Evolutionary conservation across 30 jellyfish, hydroid and myxozoan genomes (phyloP).

Genomic region (Turritopsis dohrnii): DNA sequence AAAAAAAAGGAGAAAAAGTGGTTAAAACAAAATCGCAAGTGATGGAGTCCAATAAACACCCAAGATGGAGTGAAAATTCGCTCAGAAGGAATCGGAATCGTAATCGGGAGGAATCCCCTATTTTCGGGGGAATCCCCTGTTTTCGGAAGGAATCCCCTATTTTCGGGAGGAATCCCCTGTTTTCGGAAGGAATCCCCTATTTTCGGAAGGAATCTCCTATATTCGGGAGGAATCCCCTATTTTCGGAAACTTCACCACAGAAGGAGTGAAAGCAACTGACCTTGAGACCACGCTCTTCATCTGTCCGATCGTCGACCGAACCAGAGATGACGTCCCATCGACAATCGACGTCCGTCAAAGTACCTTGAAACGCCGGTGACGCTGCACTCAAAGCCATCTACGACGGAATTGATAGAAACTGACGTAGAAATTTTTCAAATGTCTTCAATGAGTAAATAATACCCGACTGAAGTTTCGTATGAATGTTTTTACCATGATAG

Average conservation of each 20-base stretch:
- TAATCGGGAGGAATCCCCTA: too few species aligned
- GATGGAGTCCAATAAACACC: neutral
- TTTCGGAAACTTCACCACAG: too few species aligned
- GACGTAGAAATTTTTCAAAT: neutral
- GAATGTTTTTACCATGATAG: conserved; percentile 46
- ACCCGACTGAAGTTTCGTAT: too few species aligned
- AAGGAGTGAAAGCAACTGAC: conserved; percentile 16
- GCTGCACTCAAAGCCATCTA: conserved; percentile 97
- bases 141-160: too few species aligned
- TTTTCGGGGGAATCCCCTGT: too few species aligned
- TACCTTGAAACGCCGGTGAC: conserved; percentile 96
- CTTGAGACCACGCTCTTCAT: conserved; percentile 83
- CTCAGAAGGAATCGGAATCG: too few species aligned
- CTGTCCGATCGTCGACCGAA: conserved; percentile 95
- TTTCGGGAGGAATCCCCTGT: too few species aligned
- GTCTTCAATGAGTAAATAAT: neutral
- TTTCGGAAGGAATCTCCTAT: too few species aligned
- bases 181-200: too few species aligned
- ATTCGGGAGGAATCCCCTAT: too few species aligned
- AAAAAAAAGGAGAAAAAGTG: neutral
- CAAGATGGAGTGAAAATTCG: neutral
- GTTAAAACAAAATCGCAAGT: neutral
- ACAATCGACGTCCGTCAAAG: conserved; percentile 87
- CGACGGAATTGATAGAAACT: neutral
- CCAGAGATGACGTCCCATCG: conserved; percentile 97